phyloP scores from a whole-genome alignment of 2,888 invertebrate species.

The Polydrusus cervinus region DNA sequence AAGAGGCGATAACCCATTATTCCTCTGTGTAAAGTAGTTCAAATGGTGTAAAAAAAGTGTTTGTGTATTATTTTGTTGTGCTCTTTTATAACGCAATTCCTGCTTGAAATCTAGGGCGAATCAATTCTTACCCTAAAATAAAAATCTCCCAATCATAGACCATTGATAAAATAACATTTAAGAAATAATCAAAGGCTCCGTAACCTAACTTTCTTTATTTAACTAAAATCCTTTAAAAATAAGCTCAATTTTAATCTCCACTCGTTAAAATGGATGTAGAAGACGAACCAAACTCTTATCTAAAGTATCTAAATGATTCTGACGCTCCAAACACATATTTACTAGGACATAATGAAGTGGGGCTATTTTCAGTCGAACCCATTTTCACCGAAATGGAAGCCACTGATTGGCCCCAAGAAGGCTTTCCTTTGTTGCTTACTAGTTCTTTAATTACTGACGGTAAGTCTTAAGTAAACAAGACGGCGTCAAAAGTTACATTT shows the following conservation, averaged over 20 bases:
- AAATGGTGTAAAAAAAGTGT: too few species aligned
- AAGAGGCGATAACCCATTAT: too few species aligned
- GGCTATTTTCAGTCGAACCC: slow-evolving; percentile 63
- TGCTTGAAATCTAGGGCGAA: neutral
- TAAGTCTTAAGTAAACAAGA: slow-evolving; percentile 33
- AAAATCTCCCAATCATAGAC: neutral
- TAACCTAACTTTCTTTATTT: neutral
- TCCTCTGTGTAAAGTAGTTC: too few species aligned
- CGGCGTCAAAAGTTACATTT: too few species aligned
- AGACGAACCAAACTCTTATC: slow-evolving; percentile 64
- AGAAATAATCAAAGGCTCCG: neutral
- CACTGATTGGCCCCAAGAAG: slow-evolving; percentile 65
- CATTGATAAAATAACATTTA: neutral
- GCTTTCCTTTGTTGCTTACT: slow-evolving; percentile 65
- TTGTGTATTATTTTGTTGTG: too few species aligned
- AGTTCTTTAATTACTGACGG: slow-evolving; percentile 61
- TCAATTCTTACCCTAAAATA: neutral
- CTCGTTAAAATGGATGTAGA: slow-evolving; percentile 59
- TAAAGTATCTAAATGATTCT: slow-evolving; percentile 65
- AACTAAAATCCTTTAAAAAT: neutral
- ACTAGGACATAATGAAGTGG: slow-evolving; percentile 63
- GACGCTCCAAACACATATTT: slow-evolving; percentile 64
- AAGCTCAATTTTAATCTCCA: neutral
- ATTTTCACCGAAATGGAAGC: slow-evolving; percentile 66
- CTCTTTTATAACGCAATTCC: neutral